Conservation (phyloP, 2,797 vertebrate genomes). For the Lepus oiostolus region DNA sequence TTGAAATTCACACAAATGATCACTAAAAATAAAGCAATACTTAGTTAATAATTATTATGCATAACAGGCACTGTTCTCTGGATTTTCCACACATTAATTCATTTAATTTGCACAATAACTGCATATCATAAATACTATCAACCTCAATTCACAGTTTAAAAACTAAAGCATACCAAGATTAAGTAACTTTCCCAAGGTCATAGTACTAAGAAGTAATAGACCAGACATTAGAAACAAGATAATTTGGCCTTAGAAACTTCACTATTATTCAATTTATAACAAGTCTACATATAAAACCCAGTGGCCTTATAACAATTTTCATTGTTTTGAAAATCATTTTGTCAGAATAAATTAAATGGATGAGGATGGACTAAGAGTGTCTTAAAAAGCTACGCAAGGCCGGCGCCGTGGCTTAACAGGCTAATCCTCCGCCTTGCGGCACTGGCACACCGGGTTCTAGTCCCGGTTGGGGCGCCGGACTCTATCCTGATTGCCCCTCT, state of each 20-base stretch:
- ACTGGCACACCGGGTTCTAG: too few species aligned
- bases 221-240: neutral
- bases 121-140: neutral
- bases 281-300: neutral
- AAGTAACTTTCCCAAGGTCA: neutral
- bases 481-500: too few species aligned
- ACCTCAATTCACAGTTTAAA: slow-evolving; percentile 9
- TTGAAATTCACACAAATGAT: slow-evolving; percentile 29
- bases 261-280: neutral
- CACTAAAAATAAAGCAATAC: slow-evolving; percentile 20
- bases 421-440: too few species aligned
- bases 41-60: neutral
- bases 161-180: neutral
- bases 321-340: slow-evolving; percentile 43
- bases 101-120: slow-evolving; percentile 21
- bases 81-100: neutral
- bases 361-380: neutral
- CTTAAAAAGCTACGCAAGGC: too few species aligned
- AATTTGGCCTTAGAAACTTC: neutral
- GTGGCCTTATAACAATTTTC: neutral
- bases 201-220: neutral
- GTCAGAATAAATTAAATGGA: neutral
- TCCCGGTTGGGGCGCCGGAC: too few species aligned
- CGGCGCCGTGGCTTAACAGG: too few species aligned
- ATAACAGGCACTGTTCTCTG: neutral